phyloP scores from a whole-genome alignment of 2,888 invertebrate genomes.

The Meliscaeva auricollis region DNA sequence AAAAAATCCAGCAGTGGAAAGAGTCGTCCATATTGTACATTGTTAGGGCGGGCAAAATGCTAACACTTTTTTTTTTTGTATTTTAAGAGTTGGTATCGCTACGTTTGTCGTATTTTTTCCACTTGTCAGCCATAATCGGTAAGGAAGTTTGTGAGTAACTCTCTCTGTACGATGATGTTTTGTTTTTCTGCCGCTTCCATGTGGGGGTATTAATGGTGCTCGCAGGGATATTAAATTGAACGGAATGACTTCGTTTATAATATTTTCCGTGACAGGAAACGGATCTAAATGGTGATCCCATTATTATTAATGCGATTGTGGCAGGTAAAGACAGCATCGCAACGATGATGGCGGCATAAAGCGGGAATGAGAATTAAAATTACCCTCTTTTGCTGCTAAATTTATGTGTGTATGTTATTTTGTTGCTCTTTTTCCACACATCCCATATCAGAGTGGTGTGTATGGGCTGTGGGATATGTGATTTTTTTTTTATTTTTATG shows the following conservation, averaged over 20 bases:
- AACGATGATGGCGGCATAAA: not conserved
- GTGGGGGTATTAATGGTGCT: slow-evolving; percentile 27
- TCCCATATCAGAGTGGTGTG: not conserved
- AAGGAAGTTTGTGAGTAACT: slow-evolving; percentile 48
- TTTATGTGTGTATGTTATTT: not conserved
- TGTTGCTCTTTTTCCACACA: not conserved
- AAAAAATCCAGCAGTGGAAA: slow-evolving; percentile 18
- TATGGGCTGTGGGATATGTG: too few relatives aligned
- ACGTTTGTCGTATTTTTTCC: slow-evolving; percentile 22
- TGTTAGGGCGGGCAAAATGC: slow-evolving; percentile 24
- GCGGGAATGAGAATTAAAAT: too few relatives aligned
- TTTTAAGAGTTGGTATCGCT: not conserved
- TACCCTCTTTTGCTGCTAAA: not conserved
- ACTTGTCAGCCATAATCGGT: slow-evolving; percentile 47
- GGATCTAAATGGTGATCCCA: slow-evolving; percentile 69
- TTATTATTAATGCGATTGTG: slow-evolving; percentile 67
- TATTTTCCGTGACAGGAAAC: slow-evolving; percentile 65
- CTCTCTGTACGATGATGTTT: not conserved
- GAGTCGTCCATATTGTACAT: slow-evolving; percentile 18
- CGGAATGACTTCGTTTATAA: slow-evolving; percentile 61
- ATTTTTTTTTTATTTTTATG: not conserved
- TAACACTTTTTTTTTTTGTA: not conserved
- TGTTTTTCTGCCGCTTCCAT: slow-evolving; percentile 36
- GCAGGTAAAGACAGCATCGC: slow-evolving; percentile 21
- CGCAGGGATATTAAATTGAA: slow-evolving; percentile 64